Conservation (phyloP, 2,797 vertebrate genomes). For the Amphiprion clarkii region DNA sequence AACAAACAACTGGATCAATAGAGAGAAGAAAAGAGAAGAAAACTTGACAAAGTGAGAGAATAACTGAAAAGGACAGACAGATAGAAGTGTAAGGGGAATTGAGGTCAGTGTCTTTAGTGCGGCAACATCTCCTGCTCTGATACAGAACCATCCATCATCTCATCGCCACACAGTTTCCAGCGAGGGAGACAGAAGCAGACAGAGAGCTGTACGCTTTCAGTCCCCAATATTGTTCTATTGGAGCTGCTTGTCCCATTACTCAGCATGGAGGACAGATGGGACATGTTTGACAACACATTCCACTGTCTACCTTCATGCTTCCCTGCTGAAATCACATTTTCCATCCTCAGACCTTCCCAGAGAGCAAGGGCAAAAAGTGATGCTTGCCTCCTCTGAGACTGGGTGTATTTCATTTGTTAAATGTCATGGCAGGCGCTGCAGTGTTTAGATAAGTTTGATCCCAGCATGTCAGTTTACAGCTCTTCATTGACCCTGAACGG, state of each 20-base stretch:
- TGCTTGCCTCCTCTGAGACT: constrained; percentile 52
- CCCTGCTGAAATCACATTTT: constrained; percentile 64
- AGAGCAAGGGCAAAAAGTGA: constrained; percentile 19
- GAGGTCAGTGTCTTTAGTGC: constrained; percentile 54
- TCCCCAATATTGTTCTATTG: constrained; percentile 54
- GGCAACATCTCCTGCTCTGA: constrained; percentile 51
- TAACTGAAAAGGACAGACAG: background rate
- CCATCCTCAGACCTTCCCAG: constrained; percentile 50
- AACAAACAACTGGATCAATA: background rate
- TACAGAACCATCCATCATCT: constrained; percentile 50
- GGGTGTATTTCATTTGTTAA: constrained; percentile 63
- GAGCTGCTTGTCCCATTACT: constrained; percentile 62
- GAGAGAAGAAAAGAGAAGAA: background rate
- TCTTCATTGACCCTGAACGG: constrained; percentile 45
- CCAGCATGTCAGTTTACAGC: constrained; percentile 51
- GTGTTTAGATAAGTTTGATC: constrained; percentile 66
- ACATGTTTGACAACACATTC: constrained; percentile 63
- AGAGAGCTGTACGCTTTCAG: constrained; percentile 56
- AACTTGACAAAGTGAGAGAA: background rate
- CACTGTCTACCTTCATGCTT: constrained; percentile 47
- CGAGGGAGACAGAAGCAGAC: constrained; percentile 19
- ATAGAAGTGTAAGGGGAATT: constrained; percentile 16
- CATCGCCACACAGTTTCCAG: constrained; percentile 35
- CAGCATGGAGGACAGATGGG: constrained; percentile 58
- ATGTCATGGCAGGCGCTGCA: constrained; percentile 42